Evolutionary conservation across 2,888 invertebrate genomes (phyloP), one percentile per base, ranked within the genome.

Genomic region (Sinopyrophorus schimmeli): DNA sequence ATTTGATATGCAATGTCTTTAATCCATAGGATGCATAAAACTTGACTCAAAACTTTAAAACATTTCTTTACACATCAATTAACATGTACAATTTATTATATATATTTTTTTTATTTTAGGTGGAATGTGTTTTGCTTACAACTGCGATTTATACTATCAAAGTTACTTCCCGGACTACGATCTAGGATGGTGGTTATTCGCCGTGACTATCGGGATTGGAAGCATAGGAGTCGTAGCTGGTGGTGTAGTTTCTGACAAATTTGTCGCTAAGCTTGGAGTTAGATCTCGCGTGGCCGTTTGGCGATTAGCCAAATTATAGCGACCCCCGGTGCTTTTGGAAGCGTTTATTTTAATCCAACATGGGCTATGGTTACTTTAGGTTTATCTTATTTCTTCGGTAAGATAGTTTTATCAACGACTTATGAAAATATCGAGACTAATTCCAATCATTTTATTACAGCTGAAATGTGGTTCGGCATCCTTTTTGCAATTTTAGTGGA

Each of bases 391-490:
- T 88, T 92, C 75, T 92, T 92, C 63, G 88, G 88, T 88, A 74
- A 81, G 79, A 67, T 42, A n/a, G n/a, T 16, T 21, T 41, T 11
- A 6, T 21, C 2, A 5, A 30, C 23, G 3, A 6, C 12, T n/a
- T 6, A n/a, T 17, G 10, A 2, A 14, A 7, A 34, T 6, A 5
- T 9, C n/a, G 14, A 11, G 20, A 18, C 12, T 23, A 20, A 24
- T 9, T 11, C n/a, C n/a, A 4, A 9, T 7, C 6, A 12, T 16
- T 12, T 11, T 9, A 9, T 37, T 50, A 14, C 76, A 88, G 92
- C 92, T 63, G 92, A 92, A 76, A 92, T 92, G 92, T 93, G 92
- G 92, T 92, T 92, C 72, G 92, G 92, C 34, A 92, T 93, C 54
- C 84, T 92, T 2, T 92, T 92, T 71, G 92, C 92, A 2, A 88